Evolutionary conservation across 1,140 invertebrate species (phyloP), one percentile per base, ranked within the genome.

Genomic region (Caerostris darwini): DNA sequence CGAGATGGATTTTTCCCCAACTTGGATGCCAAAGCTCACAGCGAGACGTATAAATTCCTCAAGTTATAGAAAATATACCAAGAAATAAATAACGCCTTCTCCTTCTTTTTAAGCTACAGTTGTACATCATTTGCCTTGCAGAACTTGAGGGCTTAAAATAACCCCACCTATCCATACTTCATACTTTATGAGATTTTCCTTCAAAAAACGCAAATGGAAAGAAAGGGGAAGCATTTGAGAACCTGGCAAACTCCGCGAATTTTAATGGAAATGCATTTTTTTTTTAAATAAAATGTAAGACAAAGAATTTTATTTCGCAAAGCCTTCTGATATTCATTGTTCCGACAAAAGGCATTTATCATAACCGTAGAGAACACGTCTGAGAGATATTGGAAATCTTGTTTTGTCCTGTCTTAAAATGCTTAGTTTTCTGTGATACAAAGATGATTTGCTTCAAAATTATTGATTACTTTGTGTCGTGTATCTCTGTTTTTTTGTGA

Each of bases 151-250:
- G 19, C 69, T 71, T 50, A 71, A 71, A 71, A 71, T 71, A 71
- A 71, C 69, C 12, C 8, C 12, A 71, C 69, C 34, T 50, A 53
- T 10, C 69, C 34, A 71, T 71, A 71, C 34, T n/a, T 71, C 69
- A 71, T 71, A 71, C 19, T 71, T 71, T 71, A 71, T 71, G 34
- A 71, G 69, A 71, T 71, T 71, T 50, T 8, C 19, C 10, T 71
- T 34, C 34, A 3, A 3, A n/a, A 34, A 34, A 3, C 7, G n/a
- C 10, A 71, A 71, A 71, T 71, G 19, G 7, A 34, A 50, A 8
- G 17, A 71, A n/a, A 8, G 7, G 7, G 19, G 50, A 71, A 71
- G 69, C 34, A 71, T 71, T 71, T 71, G 19, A 3, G 69, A 71
- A 34, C 4, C 34, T 34, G 50, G 69, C 19, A 71, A 71, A 8